Evolutionary conservation across 2,797 vertebrate genomes (phyloP), one percentile per base, ranked within the genome.

Genomic region (Harpagifer antarcticus): DNA sequence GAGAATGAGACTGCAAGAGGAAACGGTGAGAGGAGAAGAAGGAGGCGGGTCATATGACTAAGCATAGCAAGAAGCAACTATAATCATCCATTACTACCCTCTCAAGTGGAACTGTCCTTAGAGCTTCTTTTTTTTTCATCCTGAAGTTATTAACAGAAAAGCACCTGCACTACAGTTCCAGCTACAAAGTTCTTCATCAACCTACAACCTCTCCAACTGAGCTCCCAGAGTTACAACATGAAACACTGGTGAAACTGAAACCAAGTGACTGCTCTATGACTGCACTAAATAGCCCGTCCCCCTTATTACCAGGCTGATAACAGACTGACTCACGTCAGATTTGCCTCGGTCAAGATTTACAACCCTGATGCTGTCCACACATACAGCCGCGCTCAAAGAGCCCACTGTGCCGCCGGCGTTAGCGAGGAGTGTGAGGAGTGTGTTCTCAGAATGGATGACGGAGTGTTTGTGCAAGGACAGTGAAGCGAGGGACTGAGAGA

Each of bases 301-400:
- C 65, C 82, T 64, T 45, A 78, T 85, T 82, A 78, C 44, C 83
- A 64, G 79, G 67, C 89, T 71, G 88, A 80, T 82, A 87, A 83
- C 89, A 86, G 90, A 84, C 86, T 74, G 89, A 90, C 86, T 90
- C 88, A 78, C n/a, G n/a, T n/a, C 65, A 81, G 76, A n/a, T n/a
- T n/a, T 20, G 74, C 60, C 57, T 58, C 12, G 20, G 78, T 87
- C 72, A 62, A 74, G 86, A 90, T 91, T 81, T 85, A 92, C 87
- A 85, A 81, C 56, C 74, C 66, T 2, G 66, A 84, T 83, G 86
- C 72, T 85, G 84, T 81, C 64, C 68, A 59, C 12, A 43, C 79
- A 78, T 10, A 45, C 68, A 60, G 56, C 33, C 49, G 0, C 17
- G 1, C 79, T 93, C 79, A 94, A 93, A 88, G 89, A 79, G 85